phyloP scores from a whole-genome alignment of 2,113 vertebrate genomes.

The Callipepla squamata region DNA sequence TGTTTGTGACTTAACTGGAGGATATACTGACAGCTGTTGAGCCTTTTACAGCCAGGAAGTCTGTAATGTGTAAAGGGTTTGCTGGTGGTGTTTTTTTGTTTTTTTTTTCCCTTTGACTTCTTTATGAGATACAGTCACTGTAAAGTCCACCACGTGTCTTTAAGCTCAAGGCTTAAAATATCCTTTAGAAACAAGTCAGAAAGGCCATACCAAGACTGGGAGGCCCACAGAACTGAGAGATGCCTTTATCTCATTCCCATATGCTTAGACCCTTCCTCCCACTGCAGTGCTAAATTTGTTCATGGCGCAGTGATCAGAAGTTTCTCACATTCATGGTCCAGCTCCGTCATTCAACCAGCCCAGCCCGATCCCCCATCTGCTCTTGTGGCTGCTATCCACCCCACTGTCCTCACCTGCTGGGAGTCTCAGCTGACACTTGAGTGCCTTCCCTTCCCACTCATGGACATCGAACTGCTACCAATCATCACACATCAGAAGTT shows the following conservation, averaged over 20 bases:
- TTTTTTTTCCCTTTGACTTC: not conserved
- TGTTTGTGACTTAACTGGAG: slow-evolving; percentile 44
- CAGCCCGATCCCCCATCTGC: not conserved
- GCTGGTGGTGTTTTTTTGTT: not conserved
- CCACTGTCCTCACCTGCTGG: fast-evolving
- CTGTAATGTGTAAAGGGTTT: slow-evolving; percentile 29
- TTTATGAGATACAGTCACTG: not conserved
- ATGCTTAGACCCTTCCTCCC: not conserved
- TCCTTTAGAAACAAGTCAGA: slow-evolving; percentile 10
- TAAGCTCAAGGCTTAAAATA: slow-evolving; percentile 36
- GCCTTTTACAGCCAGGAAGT: slow-evolving; percentile 50
- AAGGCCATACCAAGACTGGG: not conserved
- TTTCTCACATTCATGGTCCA: not conserved
- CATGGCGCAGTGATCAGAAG: not conserved
- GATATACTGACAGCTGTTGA: slow-evolving; percentile 13
- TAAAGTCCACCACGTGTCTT: slow-evolving; percentile 8
- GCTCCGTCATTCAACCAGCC: not conserved
- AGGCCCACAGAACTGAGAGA: not conserved
- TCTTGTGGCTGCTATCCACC: fast-evolving
- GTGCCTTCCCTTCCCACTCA: not conserved
- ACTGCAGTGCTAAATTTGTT: not conserved
- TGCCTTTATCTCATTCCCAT: not conserved
- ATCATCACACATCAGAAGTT: not conserved
- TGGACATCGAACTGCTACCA: not conserved
- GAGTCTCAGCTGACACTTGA: not conserved